Conservation (phyloP, 2,888 invertebrate species). For the Nomada lathburiana region DNA sequence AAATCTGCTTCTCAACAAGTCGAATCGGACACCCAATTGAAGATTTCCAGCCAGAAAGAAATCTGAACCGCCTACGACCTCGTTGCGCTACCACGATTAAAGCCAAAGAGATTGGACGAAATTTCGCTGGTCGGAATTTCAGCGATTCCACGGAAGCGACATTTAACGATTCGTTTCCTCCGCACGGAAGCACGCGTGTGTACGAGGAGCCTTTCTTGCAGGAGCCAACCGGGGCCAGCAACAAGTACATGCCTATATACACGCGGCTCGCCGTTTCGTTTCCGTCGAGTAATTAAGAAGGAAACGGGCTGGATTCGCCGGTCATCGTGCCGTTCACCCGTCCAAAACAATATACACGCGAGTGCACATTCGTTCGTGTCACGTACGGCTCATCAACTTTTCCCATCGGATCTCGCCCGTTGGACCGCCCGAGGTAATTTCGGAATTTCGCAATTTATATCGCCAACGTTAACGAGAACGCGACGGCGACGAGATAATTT, state of each 20-base stretch:
- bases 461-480: conserved; percentile 49
- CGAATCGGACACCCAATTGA: no score
- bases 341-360: conserved; percentile 38
- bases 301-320: conserved; percentile 15
- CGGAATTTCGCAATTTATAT: conserved; percentile 50
- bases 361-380: conserved; percentile 39
- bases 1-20: no score
- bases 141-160: not conserved
- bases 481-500: conserved; percentile 34
- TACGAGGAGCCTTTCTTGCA: not conserved
- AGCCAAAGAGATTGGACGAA: not conserved
- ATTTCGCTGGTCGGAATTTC: not conserved
- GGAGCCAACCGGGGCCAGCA: conserved; percentile 15
- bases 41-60: not conserved
- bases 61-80: not conserved
- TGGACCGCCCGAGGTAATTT: conserved; percentile 22
- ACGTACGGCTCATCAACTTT: conserved; percentile 41
- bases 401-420: conserved; percentile 22
- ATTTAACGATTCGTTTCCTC: not conserved
- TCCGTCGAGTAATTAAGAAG: conserved; percentile 51
- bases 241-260: conserved; percentile 30
- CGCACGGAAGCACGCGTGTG: not conserved
- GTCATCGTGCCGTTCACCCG: conserved; percentile 30
- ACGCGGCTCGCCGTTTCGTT: conserved; percentile 40
- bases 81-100: not conserved